phyloP scores from a whole-genome alignment of 2,797 vertebrate genomes.

The Myiothlypis chrysogaster region DNA sequence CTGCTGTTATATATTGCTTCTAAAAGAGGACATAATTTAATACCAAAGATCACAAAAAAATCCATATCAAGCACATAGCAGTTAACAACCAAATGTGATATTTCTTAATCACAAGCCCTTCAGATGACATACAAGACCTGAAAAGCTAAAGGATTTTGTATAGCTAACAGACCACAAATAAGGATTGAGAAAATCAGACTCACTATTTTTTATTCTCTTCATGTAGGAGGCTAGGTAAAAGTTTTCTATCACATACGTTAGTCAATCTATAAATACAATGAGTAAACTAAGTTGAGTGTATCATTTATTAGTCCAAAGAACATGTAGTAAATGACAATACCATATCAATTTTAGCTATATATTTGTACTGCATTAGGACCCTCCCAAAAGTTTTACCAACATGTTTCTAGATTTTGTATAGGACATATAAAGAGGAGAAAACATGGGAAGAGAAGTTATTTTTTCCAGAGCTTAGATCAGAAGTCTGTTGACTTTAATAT shows the following conservation, averaged over 20 bases:
- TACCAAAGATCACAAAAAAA: background rate
- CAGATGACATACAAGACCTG: background rate
- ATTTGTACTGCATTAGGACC: background rate
- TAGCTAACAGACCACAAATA: background rate
- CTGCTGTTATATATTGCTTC: background rate
- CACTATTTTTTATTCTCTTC: background rate
- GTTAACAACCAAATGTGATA: background rate
- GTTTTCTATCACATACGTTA: background rate
- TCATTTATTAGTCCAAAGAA: background rate
- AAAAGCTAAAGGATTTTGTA: background rate
- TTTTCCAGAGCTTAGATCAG: background rate
- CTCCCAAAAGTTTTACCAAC: background rate
- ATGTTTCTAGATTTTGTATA: background rate
- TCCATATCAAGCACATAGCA: background rate
- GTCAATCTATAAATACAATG: background rate
- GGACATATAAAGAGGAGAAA: background rate
- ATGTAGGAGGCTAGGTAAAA: background rate
- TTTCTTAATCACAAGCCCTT: background rate
- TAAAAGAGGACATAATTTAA: background rate
- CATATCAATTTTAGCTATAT: background rate
- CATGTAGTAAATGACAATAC: background rate
- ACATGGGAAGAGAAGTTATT: accelerated
- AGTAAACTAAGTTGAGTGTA: background rate
- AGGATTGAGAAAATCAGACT: background rate
- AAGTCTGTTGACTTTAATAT: background rate